Percentiles rank a stretch among this genome's conserved stretches.
These are phyloP conservation scores for Drosophila affinis DNA, from an alignment of 2,888 invertebrate genomes.

Conservation along the genomic window DNA sequence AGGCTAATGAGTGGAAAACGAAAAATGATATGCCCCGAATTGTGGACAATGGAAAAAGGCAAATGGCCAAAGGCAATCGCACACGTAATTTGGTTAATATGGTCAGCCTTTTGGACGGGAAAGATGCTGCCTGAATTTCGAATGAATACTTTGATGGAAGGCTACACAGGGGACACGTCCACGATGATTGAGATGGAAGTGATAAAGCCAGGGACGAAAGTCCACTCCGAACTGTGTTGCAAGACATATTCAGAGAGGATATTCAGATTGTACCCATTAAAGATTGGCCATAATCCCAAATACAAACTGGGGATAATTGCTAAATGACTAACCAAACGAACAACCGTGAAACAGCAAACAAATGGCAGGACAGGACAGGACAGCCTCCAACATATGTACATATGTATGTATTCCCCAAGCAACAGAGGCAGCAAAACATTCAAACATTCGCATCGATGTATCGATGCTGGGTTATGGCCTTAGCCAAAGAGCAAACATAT, in stretches of 20 bases:
- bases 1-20: conserved; percentile 30
- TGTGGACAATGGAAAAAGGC: not conserved
- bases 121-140: too few relatives aligned
- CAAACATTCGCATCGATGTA: conserved; percentile 16
- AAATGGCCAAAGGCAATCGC: conserved; percentile 7
- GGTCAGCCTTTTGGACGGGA: not conserved
- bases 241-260: too few relatives aligned
- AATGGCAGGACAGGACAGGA: not conserved
- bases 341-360: not conserved
- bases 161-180: too few relatives aligned
- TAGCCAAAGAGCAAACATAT: conserved; percentile 30
- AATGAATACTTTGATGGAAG: too few relatives aligned
- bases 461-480: conserved; percentile 22
- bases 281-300: conserved; percentile 6
- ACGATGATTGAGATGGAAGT: too few relatives aligned
- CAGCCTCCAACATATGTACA: conserved; percentile 1
- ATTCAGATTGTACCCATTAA: too few relatives aligned
- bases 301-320: conserved; percentile 12
- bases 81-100: conserved; percentile 1
- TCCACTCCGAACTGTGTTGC: too few relatives aligned
- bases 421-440: conserved; percentile 1
- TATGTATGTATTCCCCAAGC: too few relatives aligned
- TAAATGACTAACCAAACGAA: conserved; percentile 1
- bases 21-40: conserved; percentile 22
- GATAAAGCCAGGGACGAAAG: too few relatives aligned